phyloP scores from a whole-genome alignment of 2,888 invertebrate species.

The Cistogaster globosa region DNA sequence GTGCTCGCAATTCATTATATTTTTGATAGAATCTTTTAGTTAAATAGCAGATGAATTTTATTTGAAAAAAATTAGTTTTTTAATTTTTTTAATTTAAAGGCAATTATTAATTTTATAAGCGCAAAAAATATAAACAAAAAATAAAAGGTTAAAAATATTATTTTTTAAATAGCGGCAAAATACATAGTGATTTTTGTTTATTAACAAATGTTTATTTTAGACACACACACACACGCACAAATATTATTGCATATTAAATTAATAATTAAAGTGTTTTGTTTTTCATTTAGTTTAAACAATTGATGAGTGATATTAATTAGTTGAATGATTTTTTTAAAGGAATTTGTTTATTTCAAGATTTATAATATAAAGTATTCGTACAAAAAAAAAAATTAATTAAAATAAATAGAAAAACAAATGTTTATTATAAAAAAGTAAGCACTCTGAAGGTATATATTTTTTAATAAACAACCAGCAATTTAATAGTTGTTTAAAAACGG shows the following conservation, averaged over 20 bases:
- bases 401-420: conserved; percentile 48
- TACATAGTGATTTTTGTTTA: conserved; percentile 3
- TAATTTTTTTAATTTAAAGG: neutral
- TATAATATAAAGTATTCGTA: conserved; percentile 29
- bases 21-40: conserved; percentile 91
- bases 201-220: neutral
- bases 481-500: neutral
- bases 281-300: conserved; percentile 42
- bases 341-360: neutral
- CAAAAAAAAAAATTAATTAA: conserved; percentile 42
- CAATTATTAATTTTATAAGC: conserved; percentile 39
- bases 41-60: conserved; percentile 42
- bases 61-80: conserved; percentile 23
- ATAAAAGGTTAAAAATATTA: conserved; percentile 15
- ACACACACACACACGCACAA: conserved; percentile 54
- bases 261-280: conserved; percentile 8
- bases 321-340: conserved; percentile 41
- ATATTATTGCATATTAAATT: conserved; percentile 8
- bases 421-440: conserved; percentile 56
- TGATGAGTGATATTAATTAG: conserved; percentile 34
- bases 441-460: conserved; percentile 22
- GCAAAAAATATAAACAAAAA: conserved; percentile 39
- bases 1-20: conserved; percentile 93
- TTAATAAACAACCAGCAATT: conserved; percentile 5
- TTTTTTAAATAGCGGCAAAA: conserved; percentile 44